Base-by-base conservation (phyloP, 2,797 vertebrate species). In the Fistularia tabacaria region DNA sequence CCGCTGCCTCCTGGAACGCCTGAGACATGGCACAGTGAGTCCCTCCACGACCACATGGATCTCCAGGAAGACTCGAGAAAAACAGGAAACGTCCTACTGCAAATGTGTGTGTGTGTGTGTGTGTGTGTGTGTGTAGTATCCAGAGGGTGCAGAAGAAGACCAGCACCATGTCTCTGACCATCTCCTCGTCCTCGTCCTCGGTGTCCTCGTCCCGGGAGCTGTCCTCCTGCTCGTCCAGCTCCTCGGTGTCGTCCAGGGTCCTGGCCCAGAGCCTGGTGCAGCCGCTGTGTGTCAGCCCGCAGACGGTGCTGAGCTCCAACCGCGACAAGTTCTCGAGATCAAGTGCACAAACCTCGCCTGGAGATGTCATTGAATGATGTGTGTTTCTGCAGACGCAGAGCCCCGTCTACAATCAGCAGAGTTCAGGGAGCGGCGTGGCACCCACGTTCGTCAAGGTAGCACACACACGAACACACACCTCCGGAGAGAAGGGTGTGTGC, bases 401-500 rank as follows among this genome's bases (percentile, higher is more conserved):
- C 68, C 85, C 90, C 47, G 72, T 80, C 0, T 84, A 74, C 52
- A 88, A 66, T 56, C 87, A 81, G 46, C 88, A 90, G 75, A 74
- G 73, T 1, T 83, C 85, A 58, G 82, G 87, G 57, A 86, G 70
- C 1, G 89, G 85, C 71, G 85, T 75, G 54, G 80, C 90, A 1
- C 92, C 93, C 10, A 78, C 91, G 14, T 94, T 95, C 70, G 92
- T 92, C 38, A 95, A 94, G 93, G 93, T 94, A 91, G 72, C 49
- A 63, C 25, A 45, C 6, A 11, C 25, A 25, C 25, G 5, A 25
- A 25, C 25, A 25, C 25, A 25, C 25, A 2, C 25, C 25, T 25
- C 25, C 5, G 25, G 25, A 25, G 2, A 25, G 39, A 10, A 40
- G 7, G 39, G 44, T 46, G 44, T 46, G 13, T 46, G n/a, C 7